Evolutionary conservation across 1,140 invertebrate species (phyloP).

Genomic region (Berghia stephanieae): DNA sequence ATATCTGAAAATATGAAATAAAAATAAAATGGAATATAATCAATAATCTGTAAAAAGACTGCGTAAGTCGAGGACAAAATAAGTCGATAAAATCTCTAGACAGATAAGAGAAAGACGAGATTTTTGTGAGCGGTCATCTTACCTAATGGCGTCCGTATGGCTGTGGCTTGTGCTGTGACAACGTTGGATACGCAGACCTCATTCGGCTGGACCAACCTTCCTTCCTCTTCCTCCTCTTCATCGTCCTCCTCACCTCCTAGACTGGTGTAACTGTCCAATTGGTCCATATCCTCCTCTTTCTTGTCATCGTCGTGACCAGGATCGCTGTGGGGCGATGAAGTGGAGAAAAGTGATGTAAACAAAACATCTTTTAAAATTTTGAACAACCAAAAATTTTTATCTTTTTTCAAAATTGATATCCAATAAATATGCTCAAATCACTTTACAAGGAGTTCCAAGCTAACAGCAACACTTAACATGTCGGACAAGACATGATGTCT

Average conservation of each 20-base stretch:
- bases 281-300: background rate
- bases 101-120: too few relatives aligned
- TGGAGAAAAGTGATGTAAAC: background rate
- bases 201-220: constrained; percentile 79
- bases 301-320: background rate
- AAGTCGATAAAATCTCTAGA: too few relatives aligned
- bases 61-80: too few relatives aligned
- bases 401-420: too few relatives aligned
- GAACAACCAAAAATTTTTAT: background rate
- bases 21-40: too few relatives aligned
- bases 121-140: too few relatives aligned
- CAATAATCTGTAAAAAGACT: too few relatives aligned
- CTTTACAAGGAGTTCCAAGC: too few relatives aligned
- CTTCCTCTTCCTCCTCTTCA: constrained; percentile 21
- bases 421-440: too few relatives aligned
- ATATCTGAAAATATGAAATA: too few relatives aligned
- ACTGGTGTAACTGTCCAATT: background rate
- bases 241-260: constrained; percentile 16
- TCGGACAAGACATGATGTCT: too few relatives aligned
- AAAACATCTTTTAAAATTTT: background rate
- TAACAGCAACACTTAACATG: too few relatives aligned
- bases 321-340: background rate
- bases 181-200: constrained; percentile 80
- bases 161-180: constrained; percentile 78
- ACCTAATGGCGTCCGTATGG: constrained; percentile 83